phyloP scores from a whole-genome alignment of 2,888 invertebrate genomes.

The Lasius fuliginosus region DNA sequence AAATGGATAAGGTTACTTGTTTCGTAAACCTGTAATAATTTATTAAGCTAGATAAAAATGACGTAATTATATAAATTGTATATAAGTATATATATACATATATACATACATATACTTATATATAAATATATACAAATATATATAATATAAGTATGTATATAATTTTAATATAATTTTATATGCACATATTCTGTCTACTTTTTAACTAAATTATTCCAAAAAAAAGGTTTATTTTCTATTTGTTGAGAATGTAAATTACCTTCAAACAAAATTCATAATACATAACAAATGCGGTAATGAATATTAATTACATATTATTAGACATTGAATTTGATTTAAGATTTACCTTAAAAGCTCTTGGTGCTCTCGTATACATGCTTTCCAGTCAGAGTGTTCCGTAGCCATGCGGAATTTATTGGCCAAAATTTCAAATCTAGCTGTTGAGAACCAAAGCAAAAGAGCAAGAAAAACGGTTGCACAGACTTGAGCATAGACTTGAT shows the following conservation, averaged over 20 bases:
- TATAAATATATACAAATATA: too few relatives aligned
- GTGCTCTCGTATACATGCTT: constrained; percentile 73
- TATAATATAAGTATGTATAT: too few relatives aligned
- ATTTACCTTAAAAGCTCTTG: constrained; percentile 71
- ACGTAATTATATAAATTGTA: not conserved
- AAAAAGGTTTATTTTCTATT: too few relatives aligned
- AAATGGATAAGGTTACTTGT: constrained; percentile 25
- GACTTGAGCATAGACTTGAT: constrained; percentile 73
- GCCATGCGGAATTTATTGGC: constrained; percentile 57
- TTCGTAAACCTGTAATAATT: not conserved
- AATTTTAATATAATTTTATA: too few relatives aligned
- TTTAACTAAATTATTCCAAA: too few relatives aligned
- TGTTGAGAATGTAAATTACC: too few relatives aligned
- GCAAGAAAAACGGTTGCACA: constrained; percentile 75
- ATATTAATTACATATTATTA: too few relatives aligned
- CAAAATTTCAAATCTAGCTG: constrained; percentile 77
- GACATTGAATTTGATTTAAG: constrained; percentile 2
- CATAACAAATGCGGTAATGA: too few relatives aligned
- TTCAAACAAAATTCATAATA: too few relatives aligned
- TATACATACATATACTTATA: too few relatives aligned
- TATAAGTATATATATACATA: not conserved
- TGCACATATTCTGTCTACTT: too few relatives aligned
- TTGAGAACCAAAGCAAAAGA: constrained; percentile 76
- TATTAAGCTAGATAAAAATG: not conserved
- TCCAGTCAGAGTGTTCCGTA: constrained; percentile 59